phyloP scores from a whole-genome alignment of 2,113 vertebrate species.

The Thermophis baileyi region DNA sequence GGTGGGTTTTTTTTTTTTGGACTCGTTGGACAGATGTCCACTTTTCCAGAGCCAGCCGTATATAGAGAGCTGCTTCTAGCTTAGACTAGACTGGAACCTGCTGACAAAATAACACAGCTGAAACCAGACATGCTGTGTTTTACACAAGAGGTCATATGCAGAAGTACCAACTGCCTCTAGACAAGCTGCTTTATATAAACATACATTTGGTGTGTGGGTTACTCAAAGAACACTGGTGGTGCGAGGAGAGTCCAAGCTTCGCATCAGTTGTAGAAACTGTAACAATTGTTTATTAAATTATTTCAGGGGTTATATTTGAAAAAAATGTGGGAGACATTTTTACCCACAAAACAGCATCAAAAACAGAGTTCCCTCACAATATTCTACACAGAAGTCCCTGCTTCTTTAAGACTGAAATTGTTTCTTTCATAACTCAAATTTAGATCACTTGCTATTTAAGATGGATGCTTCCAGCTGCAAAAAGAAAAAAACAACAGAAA shows the following conservation, averaged over 20 bases:
- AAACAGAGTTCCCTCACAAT: conserved; percentile 25
- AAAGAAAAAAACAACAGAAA: not conserved
- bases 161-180: conserved; percentile 51
- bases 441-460: not conserved
- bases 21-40: conserved; percentile 60
- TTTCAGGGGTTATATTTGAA: conserved; percentile 28
- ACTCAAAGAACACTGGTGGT: conserved; percentile 42
- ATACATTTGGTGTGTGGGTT: conserved; percentile 53
- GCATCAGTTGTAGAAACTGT: conserved; percentile 41
- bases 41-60: conserved; percentile 62
- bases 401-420: conserved; percentile 10
- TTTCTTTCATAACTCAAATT: not conserved
- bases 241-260: conserved; percentile 20
- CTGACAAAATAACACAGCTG: conserved; percentile 60
- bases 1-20: conserved; percentile 23
- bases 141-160: conserved; percentile 52
- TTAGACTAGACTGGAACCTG: conserved; percentile 63
- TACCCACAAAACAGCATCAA: conserved; percentile 21
- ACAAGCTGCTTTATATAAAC: conserved; percentile 59
- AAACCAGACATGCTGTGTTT: conserved; percentile 58
- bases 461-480: conserved; percentile 8
- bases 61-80: conserved; percentile 52
- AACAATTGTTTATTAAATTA: conserved; percentile 52
- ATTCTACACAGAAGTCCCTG: not conserved
- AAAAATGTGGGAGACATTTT: conserved; percentile 32